A percentile compares a stretch with the other conserved stretches of the same genome.
Conservation (phyloP, 2,797 vertebrate genomes). For the Acomys russatus region DNA sequence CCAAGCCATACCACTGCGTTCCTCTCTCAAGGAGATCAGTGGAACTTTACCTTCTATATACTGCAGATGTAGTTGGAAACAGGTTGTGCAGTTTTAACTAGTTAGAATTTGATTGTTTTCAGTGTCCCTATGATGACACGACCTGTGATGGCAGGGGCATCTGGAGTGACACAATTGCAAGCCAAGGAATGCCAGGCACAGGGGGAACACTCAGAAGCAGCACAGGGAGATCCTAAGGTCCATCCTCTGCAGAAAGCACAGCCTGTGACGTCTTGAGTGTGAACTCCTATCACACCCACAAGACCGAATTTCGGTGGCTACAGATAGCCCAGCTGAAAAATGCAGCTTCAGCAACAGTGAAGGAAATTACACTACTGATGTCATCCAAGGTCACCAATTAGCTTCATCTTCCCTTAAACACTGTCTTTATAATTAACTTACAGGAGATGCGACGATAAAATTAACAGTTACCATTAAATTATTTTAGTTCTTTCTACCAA, state of each 20-base stretch:
- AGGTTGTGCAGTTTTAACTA: neutral
- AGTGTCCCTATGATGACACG: no score
- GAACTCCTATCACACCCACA: neutral
- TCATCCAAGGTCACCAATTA: neutral
- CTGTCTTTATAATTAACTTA: neutral
- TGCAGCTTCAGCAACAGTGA: neutral
- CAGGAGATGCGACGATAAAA: neutral
- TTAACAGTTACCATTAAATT: neutral
- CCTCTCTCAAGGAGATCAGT: neutral
- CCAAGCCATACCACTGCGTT: neutral
- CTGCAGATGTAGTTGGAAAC: neutral
- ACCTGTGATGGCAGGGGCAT: no score
- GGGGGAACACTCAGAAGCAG: neutral
- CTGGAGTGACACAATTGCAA: fast-evolving
- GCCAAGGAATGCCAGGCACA: neutral
- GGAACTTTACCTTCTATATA: neutral
- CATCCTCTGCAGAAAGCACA: fast-evolving
- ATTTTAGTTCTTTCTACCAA: neutral
- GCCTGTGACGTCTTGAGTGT: neutral
- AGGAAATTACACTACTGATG: fast-evolving
- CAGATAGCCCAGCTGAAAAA: neutral
- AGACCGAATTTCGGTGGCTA: neutral
- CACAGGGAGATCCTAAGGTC: no score
- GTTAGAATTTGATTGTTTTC: neutral
- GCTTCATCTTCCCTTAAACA: neutral